Conservation (phyloP, 2,888 invertebrate species). For the Nasonovia ribisnigri region DNA sequence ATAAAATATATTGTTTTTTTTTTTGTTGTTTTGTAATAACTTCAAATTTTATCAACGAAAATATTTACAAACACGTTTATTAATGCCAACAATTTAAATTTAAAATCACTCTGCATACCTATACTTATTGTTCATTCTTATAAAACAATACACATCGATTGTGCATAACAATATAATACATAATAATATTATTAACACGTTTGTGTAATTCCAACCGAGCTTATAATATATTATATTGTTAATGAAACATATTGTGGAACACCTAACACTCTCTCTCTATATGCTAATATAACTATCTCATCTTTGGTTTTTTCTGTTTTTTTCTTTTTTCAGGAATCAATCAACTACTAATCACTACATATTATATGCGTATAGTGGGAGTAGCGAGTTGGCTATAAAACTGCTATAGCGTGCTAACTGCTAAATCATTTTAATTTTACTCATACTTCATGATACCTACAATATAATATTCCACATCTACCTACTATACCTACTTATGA, state of each 20-base stretch:
- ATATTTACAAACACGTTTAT: neutral
- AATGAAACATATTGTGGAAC: neutral
- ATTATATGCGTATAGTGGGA: conserved; percentile 17
- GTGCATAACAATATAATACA: neutral
- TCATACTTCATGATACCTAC: neutral
- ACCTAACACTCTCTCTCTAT: neutral
- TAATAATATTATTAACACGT: neutral
- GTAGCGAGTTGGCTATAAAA: conserved; percentile 41
- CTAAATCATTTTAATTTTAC: conserved; percentile 34
- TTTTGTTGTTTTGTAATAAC: neutral
- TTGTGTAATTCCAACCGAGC: neutral
- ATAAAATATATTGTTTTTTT: neutral
- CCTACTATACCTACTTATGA: neutral
- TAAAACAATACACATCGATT: neutral
- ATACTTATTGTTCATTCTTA: neutral
- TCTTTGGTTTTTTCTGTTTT: conserved; percentile 14
- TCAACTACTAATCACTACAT: conserved; percentile 49
- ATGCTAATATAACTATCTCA: neutral
- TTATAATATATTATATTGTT: neutral
- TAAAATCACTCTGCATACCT: neutral
- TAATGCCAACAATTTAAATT: neutral
- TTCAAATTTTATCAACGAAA: neutral
- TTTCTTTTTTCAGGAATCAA: conserved; percentile 47
- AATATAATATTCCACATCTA: conserved; percentile 21
- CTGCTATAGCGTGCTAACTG: conserved; percentile 40